These are phyloP conservation scores for Aspidiotus destructor DNA, from an alignment of 2,888 invertebrate genomes.

Conservation along the genomic window DNA sequence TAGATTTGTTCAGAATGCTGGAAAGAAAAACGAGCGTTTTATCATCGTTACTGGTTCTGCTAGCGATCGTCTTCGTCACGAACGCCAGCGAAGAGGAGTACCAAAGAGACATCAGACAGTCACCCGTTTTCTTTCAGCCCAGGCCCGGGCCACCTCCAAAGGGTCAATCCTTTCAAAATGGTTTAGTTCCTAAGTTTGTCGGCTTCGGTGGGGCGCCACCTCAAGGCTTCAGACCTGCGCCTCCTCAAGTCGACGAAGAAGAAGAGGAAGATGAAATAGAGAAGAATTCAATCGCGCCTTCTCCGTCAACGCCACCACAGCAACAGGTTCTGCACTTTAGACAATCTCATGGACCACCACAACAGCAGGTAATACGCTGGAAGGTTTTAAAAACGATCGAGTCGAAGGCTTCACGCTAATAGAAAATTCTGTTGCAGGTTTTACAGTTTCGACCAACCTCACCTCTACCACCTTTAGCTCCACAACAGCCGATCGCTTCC, in stretches of 20 bases:
- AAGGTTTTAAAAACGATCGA: background rate
- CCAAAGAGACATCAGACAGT: conserved; percentile 35
- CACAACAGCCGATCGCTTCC: conserved; percentile 29
- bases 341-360: conserved; percentile 33
- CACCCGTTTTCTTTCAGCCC: conserved; percentile 36
- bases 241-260: conserved; percentile 38
- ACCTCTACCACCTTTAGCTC: conserved; percentile 20
- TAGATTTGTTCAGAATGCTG: too few species aligned
- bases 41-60: conserved; percentile 18
- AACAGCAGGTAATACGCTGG: conserved; percentile 16
- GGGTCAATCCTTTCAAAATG: conserved; percentile 31
- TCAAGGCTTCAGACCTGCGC: conserved; percentile 39
- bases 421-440: conserved; percentile 5
- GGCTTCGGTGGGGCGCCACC: conserved; percentile 36
- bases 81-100: conserved; percentile 36
- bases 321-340: conserved; percentile 36
- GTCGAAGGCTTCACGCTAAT: background rate
- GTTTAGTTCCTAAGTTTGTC: conserved; percentile 34
- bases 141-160: conserved; percentile 34
- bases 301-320: conserved; percentile 36
- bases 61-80: conserved; percentile 28
- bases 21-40: background rate
- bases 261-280: conserved; percentile 38
- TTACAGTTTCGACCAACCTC: conserved; percentile 29
- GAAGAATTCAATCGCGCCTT: conserved; percentile 35